Percentiles rank a stretch among this genome's conserved stretches.
Evolutionary conservation across 2,113 vertebrate genomes (phyloP).

Genomic region (Rhagologus leucostigma): DNA sequence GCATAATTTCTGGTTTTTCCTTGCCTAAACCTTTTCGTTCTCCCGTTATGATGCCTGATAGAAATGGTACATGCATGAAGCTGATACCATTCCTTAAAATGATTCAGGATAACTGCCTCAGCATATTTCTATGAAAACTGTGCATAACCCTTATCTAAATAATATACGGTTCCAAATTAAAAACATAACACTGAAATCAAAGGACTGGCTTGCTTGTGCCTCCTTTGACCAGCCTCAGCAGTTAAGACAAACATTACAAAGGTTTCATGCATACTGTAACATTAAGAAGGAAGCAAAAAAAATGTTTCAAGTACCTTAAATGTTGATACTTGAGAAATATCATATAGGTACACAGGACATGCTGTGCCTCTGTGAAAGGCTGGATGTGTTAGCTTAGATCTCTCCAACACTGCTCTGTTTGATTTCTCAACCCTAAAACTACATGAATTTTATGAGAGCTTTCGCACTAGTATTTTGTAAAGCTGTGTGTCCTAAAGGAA

Average conservation of each 20-base stretch:
- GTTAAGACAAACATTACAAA: not conserved
- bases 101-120: not conserved
- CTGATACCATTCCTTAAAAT: not conserved
- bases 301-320: not conserved
- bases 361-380: not conserved
- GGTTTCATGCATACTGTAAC: not conserved
- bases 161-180: not conserved
- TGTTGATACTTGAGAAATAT: not conserved
- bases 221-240: not conserved
- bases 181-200: not conserved
- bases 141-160: not conserved
- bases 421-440: not conserved
- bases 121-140: not conserved
- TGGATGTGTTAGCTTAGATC: not conserved
- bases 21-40: not conserved
- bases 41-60: not conserved
- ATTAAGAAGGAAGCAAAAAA: not conserved
- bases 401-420: not conserved
- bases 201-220: not conserved
- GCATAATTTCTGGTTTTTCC: not conserved
- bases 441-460: not conserved
- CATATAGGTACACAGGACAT: rapidly evolving
- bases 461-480: not conserved
- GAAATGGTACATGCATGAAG: not conserved
- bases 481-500: not conserved